Conservation (phyloP, 2,797 vertebrate genomes). For the Moxostoma hubbsi region DNA sequence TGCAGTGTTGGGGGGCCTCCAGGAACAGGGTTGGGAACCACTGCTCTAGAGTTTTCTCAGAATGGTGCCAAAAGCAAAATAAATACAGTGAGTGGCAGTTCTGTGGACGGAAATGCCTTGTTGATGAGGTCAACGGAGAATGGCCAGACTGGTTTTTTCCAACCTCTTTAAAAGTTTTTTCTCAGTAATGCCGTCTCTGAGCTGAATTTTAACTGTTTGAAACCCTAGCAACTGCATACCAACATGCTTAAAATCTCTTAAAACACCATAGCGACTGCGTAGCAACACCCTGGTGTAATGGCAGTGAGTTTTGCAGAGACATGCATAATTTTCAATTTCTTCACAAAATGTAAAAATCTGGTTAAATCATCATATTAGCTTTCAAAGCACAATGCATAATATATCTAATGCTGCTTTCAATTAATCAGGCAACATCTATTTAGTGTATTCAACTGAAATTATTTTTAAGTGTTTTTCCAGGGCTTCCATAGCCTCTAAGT, state of each 20-base stretch:
- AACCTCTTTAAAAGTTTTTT: background rate
- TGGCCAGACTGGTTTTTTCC: no score
- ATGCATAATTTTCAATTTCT: background rate
- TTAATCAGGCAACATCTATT: background rate
- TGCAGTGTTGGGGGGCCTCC: no score
- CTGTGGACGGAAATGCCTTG: no score
- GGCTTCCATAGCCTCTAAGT: background rate
- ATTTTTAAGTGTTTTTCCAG: slow-evolving; percentile 11
- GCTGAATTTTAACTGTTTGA: no score
- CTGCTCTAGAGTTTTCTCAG: no score
- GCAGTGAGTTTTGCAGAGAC: background rate
- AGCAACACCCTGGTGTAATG: background rate
- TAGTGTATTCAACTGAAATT: slow-evolving; percentile 27
- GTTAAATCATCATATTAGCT: background rate
- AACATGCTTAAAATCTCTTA: background rate
- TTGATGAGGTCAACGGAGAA: no score
- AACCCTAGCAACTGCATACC: background rate
- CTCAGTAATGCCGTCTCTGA: no score
- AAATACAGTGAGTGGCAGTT: no score
- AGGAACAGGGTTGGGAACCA: no score
- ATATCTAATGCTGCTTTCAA: background rate
- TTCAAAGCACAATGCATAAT: background rate
- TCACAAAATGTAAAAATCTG: background rate
- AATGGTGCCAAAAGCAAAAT: no score
- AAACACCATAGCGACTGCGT: background rate